Evolutionary conservation across 2,113 vertebrate species (phyloP).

Genomic region (Peucedramus taeniatus): DNA sequence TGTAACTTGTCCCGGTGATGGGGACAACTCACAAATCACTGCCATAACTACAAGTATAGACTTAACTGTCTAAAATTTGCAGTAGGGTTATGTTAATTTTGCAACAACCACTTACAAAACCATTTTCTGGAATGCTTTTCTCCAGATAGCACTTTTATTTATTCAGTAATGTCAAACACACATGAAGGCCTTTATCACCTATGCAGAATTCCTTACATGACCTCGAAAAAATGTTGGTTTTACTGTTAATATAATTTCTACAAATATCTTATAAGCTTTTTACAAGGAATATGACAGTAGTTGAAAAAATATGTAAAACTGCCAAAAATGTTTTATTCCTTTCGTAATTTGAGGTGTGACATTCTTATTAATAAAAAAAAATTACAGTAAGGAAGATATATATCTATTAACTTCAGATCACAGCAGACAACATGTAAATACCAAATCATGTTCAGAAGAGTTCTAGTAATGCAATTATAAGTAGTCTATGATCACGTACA

Average conservation of each 20-base stretch:
- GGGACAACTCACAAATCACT: not conserved
- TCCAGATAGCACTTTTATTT: not conserved
- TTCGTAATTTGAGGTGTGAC: not conserved
- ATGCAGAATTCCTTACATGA: not conserved
- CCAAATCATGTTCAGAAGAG: not conserved
- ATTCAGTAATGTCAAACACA: not conserved
- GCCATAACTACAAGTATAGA: not conserved
- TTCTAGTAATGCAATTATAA: not conserved
- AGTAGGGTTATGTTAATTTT: not conserved
- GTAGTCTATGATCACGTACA: not conserved
- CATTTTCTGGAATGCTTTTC: not conserved
- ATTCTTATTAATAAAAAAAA: not conserved
- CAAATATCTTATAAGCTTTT: not conserved
- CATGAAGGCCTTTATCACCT: not conserved
- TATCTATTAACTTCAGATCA: not conserved
- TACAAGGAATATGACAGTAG: not conserved
- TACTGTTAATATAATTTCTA: not conserved
- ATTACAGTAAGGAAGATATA: not conserved
- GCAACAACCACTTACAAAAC: not conserved
- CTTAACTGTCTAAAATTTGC: not conserved
- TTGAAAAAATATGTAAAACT: not conserved
- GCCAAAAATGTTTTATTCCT: not conserved
- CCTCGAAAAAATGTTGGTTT: not conserved
- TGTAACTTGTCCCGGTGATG: rapidly evolving
- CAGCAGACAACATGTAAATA: not conserved